These are phyloP conservation scores for Mesembrinibis cayennensis DNA, from an alignment of 2,113 vertebrate genomes.

Conservation along the genomic window DNA sequence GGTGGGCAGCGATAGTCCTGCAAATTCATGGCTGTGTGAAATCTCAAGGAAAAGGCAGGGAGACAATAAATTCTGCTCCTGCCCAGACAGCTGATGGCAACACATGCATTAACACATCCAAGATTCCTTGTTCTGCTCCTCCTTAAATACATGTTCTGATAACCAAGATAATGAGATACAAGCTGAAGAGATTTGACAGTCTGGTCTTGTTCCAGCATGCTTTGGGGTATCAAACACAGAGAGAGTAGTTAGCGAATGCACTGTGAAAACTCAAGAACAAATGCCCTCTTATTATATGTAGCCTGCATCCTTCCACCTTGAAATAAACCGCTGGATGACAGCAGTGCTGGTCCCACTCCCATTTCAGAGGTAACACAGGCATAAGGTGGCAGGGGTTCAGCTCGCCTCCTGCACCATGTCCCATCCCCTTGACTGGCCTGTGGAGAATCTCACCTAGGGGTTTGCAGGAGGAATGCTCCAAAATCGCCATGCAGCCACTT, in stretches of 20 bases:
- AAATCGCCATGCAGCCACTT: not conserved
- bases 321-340: not conserved
- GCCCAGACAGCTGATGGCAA: not conserved
- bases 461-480: not conserved
- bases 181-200: not conserved
- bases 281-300: not conserved
- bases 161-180: not conserved
- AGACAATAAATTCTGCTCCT: not conserved
- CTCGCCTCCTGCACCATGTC: not conserved
- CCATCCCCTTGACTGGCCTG: not conserved
- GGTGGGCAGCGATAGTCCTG: not conserved
- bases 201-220: not conserved
- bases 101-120: too few relatives aligned
- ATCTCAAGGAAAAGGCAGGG: not conserved
- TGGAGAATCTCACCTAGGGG: not conserved
- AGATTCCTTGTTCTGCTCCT: not conserved
- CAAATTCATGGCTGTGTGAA: not conserved
- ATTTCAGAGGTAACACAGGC: not conserved
- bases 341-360: not conserved
- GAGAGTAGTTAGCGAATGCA: not conserved
- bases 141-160: not conserved
- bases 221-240: not conserved
- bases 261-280: not conserved
- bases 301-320: not conserved
- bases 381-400: not conserved